phyloP scores from a whole-genome alignment of 2,113 vertebrate genomes.

The Peromyscus californicus region DNA sequence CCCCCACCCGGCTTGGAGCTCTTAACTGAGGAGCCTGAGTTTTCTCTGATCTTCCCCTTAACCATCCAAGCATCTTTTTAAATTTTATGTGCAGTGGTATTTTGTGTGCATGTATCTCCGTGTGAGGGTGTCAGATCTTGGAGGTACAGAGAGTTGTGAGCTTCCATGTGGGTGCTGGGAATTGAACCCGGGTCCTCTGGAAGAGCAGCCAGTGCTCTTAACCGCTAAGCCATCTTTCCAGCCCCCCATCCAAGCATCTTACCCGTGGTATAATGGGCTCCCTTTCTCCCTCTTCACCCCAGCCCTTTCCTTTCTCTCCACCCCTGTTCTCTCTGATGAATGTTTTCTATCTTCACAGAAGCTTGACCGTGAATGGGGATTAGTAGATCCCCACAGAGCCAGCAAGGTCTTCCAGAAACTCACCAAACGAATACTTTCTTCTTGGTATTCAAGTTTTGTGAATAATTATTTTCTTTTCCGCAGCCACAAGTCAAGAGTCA shows the following conservation, averaged over 20 bases:
- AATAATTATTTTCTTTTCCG: constrained; percentile 79
- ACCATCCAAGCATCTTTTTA: background rate
- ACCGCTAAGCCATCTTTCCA: too few species aligned
- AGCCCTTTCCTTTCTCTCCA: background rate
- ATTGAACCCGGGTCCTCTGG: too few species aligned
- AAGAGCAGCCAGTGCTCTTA: too few species aligned
- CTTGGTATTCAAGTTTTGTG: constrained; percentile 27
- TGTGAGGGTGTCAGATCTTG: too few species aligned
- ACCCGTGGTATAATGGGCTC: background rate
- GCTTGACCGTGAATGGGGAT: background rate
- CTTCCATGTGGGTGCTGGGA: too few species aligned
- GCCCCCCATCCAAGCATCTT: background rate
- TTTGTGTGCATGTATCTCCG: too few species aligned
- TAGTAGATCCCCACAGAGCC: background rate
- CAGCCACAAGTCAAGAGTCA: constrained; percentile 98
- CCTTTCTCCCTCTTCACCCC: background rate
- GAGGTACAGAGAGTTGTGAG: too few species aligned
- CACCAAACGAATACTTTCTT: constrained; percentile 44
- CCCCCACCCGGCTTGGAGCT: background rate
- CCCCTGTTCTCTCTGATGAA: background rate
- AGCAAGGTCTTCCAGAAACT: background rate
- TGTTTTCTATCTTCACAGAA: background rate
- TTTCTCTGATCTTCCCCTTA: background rate
- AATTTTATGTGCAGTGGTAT: too few species aligned
- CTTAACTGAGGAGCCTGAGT: background rate